Conservation (phyloP, 2,113 vertebrate genomes). For the Callipepla californica region DNA sequence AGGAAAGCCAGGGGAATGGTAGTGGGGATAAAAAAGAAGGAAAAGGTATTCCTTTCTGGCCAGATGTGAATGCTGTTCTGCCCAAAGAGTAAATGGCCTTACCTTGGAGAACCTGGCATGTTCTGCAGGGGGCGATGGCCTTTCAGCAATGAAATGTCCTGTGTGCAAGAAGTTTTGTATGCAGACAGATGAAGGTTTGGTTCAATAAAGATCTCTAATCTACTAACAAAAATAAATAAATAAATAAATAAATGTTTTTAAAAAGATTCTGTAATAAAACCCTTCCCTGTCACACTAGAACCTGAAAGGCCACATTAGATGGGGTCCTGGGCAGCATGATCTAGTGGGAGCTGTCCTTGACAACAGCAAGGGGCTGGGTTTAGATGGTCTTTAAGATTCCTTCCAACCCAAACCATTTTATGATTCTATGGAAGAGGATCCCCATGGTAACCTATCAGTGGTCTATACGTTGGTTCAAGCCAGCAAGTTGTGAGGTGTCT, state of each 20-base stretch:
- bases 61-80: neutral
- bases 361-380: neutral
- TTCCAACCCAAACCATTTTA: neutral
- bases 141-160: neutral
- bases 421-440: neutral
- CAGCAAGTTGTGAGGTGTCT: neutral
- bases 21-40: neutral
- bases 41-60: neutral
- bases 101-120: neutral
- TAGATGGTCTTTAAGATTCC: neutral
- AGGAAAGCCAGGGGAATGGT: neutral
- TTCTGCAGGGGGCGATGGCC: neutral
- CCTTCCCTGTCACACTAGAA: accelerated
- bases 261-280: neutral
- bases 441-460: accelerated
- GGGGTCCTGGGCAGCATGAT: neutral
- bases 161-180: neutral
- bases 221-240: too few species aligned
- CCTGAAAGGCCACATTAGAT: neutral
- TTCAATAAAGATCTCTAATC: neutral
- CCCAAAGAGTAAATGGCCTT: neutral
- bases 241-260: too few species aligned
- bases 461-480: accelerated
- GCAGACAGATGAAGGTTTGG: neutral
- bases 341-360: neutral